These are phyloP conservation scores for Xestobium rufovillosum DNA, from an alignment of 2,888 invertebrate species.

Conservation along the genomic window DNA sequence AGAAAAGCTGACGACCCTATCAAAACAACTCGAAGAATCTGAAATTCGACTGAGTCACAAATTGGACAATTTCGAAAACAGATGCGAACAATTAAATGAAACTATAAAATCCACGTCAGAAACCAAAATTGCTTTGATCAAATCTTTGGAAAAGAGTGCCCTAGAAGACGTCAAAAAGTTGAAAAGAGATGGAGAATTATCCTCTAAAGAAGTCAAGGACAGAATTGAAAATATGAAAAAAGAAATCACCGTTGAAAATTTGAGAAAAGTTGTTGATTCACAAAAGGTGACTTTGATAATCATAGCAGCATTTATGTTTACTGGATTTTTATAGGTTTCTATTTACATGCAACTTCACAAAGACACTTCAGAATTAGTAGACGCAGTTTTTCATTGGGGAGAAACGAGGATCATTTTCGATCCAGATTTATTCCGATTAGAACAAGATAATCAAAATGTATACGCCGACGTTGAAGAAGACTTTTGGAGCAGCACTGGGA, in stretches of 20 bases:
- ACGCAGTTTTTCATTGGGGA: slow-evolving; percentile 52
- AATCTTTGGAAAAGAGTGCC: slow-evolving; percentile 41
- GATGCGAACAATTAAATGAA: slow-evolving; percentile 48
- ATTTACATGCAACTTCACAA: slow-evolving; percentile 52
- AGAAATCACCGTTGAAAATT: slow-evolving; percentile 35
- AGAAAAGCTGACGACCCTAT: slow-evolving; percentile 49
- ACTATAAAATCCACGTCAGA: slow-evolving; percentile 48
- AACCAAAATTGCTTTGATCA: slow-evolving; percentile 47
- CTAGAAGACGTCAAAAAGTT: slow-evolving; percentile 43
- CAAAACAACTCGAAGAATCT: slow-evolving; percentile 50
- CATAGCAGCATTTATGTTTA: not conserved
- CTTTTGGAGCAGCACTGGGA: slow-evolving; percentile 38
- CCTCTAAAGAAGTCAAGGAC: slow-evolving; percentile 44
- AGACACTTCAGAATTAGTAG: slow-evolving; percentile 50
- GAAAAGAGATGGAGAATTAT: slow-evolving; percentile 43
- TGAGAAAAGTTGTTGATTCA: slow-evolving; percentile 33
- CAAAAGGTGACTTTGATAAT: slow-evolving; percentile 40
- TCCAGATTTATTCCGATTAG: slow-evolving; percentile 49
- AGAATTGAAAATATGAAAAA: slow-evolving; percentile 44
- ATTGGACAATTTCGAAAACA: slow-evolving; percentile 50
- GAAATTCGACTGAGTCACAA: slow-evolving; percentile 48
- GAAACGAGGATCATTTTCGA: slow-evolving; percentile 50
- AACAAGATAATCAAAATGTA: slow-evolving; percentile 42
- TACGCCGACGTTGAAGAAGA: slow-evolving; percentile 51
- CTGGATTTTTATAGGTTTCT: slow-evolving; percentile 43